These are phyloP conservation scores for Agapornis canus DNA, from an alignment of 2,797 vertebrate genomes.

Conservation along the genomic window DNA sequence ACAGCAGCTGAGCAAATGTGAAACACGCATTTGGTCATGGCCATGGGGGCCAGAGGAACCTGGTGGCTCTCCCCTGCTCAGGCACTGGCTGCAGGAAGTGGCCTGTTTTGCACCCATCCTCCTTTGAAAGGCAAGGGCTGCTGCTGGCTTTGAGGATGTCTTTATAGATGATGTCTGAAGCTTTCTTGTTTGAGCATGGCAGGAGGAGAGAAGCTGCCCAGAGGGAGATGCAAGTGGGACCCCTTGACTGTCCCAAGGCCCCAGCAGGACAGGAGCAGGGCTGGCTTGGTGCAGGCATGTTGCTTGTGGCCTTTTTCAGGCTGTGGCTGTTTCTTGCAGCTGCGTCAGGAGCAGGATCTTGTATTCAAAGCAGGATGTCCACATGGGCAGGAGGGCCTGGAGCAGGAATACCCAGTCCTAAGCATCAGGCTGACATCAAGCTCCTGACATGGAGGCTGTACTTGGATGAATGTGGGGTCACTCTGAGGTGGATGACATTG, in stretches of 20 bases:
- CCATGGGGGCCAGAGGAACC: background rate
- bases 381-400: fast-evolving
- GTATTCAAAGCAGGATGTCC: background rate
- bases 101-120: background rate
- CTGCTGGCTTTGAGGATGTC: background rate
- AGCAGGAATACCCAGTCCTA: background rate
- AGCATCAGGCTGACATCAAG: background rate
- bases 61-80: background rate
- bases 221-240: fast-evolving
- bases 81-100: background rate
- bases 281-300: fast-evolving
- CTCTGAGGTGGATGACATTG: background rate
- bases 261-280: background rate
- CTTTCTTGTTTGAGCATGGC: background rate
- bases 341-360: background rate
- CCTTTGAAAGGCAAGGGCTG: background rate
- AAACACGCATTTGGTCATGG: background rate
- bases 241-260: background rate
- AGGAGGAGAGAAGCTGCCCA: background rate
- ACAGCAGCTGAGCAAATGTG: background rate
- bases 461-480: fast-evolving
- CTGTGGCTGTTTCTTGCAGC: background rate
- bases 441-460: background rate
- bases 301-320: background rate
- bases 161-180: background rate